Conservation (phyloP, 2,888 invertebrate species). For the Laspeyria flexula region DNA sequence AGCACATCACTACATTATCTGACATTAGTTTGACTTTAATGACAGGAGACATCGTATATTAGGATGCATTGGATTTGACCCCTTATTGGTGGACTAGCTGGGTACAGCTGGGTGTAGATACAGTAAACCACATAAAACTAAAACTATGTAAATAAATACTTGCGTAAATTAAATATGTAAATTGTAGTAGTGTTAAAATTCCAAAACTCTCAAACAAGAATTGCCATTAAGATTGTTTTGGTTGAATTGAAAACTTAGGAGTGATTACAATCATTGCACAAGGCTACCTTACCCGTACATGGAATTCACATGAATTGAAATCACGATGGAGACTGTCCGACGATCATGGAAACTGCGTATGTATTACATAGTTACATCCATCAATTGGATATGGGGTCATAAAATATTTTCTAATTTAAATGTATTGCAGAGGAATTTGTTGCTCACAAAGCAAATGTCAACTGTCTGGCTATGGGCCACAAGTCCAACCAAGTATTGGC, state of each 20-base stretch:
- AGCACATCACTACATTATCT: no score
- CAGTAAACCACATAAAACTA: slow-evolving; percentile 1
- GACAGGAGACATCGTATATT: no score
- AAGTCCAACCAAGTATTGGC: slow-evolving; percentile 96
- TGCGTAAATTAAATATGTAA: slow-evolving; percentile 32
- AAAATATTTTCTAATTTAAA: neutral
- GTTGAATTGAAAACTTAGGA: slow-evolving; percentile 5
- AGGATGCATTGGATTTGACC: no score
- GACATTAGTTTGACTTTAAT: no score
- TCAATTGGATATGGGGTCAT: neutral
- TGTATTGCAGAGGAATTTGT: slow-evolving; percentile 92
- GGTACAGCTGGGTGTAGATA: neutral
- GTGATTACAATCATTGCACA: slow-evolving; percentile 28
- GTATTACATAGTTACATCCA: slow-evolving; percentile 60
- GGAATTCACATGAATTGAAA: slow-evolving; percentile 49
- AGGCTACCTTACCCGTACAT: slow-evolving; percentile 54
- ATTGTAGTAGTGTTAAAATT: slow-evolving; percentile 23
- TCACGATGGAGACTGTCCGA: slow-evolving; percentile 84
- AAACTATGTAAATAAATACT: slow-evolving; percentile 28
- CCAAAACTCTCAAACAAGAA: slow-evolving; percentile 4
- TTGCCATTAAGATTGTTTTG: slow-evolving; percentile 1
- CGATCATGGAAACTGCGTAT: slow-evolving; percentile 94
- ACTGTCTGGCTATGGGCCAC: slow-evolving; percentile 95
- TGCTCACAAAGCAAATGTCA: slow-evolving; percentile 95
- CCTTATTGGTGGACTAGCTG: neutral